Conservation (phyloP, 2,888 invertebrate genomes). For the Pseudococcus viburni region DNA sequence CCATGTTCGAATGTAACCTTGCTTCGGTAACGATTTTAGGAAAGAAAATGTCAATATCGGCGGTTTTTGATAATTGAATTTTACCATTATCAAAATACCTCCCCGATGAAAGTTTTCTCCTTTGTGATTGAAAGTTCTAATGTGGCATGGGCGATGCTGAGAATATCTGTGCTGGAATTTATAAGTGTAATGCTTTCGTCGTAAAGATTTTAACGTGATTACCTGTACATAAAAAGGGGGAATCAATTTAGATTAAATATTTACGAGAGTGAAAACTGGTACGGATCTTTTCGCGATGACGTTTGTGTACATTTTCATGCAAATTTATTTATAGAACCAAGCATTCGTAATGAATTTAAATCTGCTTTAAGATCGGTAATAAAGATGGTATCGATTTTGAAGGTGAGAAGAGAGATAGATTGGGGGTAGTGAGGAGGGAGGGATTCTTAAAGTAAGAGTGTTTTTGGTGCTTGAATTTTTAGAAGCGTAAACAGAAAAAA, state of each 20-base stretch:
- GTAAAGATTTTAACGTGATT: constrained; percentile 20
- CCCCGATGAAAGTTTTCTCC: not conserved
- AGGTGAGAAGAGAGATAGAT: not conserved
- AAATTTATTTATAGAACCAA: constrained; percentile 5
- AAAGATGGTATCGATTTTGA: not conserved
- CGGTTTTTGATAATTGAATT: constrained; percentile 38
- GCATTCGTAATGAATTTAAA: constrained; percentile 1
- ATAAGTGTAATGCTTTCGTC: not conserved
- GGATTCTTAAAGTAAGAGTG: too few relatives aligned
- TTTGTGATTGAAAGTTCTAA: not conserved
- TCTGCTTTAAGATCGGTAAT: not conserved
- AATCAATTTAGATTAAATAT: constrained; percentile 52
- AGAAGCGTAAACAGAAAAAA: too few relatives aligned
- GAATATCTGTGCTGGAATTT: not conserved
- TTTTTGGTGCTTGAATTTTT: not conserved
- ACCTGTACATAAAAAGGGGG: not conserved
- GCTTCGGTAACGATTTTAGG: not conserved
- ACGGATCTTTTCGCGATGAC: not conserved
- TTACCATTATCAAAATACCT: not conserved
- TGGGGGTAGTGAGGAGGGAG: too few relatives aligned
- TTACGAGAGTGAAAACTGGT: constrained; percentile 17
- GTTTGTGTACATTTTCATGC: constrained; percentile 42
- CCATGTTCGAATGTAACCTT: not conserved
- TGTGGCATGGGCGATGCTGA: too few relatives aligned
- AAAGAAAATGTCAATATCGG: constrained; percentile 1